Percentiles rank a stretch among this genome's conserved stretches.
phyloP scores from a whole-genome alignment of 2,797 vertebrate species.

The Anguilla pacifica region DNA sequence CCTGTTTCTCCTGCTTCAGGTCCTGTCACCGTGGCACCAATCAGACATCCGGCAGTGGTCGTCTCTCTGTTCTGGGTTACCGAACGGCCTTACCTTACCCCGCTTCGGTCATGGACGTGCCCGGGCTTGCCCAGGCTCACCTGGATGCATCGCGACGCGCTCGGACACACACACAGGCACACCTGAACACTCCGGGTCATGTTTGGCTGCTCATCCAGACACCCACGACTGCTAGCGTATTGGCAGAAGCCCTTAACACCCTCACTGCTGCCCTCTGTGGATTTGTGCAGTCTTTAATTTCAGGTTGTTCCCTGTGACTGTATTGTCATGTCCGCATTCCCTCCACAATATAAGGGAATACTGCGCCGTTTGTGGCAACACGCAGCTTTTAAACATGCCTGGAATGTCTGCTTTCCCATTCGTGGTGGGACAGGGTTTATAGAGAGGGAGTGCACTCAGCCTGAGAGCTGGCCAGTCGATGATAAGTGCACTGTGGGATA shows the following conservation, averaged over 20 bases:
- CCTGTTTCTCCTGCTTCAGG: neutral
- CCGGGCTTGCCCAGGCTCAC: neutral
- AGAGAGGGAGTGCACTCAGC: constrained; percentile 66
- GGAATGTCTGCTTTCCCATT: constrained; percentile 74
- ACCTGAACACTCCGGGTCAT: neutral
- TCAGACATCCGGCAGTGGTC: neutral
- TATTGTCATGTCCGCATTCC: neutral
- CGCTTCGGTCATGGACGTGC: neutral
- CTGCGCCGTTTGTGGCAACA: neutral
- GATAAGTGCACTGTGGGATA: constrained; percentile 70
- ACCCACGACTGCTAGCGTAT: neutral
- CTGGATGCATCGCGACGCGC: neutral
- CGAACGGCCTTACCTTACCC: neutral
- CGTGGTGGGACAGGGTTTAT: constrained; percentile 41
- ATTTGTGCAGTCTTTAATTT: neutral
- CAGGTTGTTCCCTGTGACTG: neutral
- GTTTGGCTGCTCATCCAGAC: neutral
- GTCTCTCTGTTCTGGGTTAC: neutral
- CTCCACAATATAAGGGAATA: neutral
- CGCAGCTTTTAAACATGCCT: constrained; percentile 50
- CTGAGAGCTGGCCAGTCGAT: constrained; percentile 70
- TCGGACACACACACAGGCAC: neutral
- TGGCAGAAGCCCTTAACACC: neutral
- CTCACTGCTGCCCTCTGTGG: neutral
- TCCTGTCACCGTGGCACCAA: neutral